These are phyloP conservation scores for Bubo blakistoni DNA, from an alignment of 2,113 vertebrate genomes.

Conservation along the genomic window DNA sequence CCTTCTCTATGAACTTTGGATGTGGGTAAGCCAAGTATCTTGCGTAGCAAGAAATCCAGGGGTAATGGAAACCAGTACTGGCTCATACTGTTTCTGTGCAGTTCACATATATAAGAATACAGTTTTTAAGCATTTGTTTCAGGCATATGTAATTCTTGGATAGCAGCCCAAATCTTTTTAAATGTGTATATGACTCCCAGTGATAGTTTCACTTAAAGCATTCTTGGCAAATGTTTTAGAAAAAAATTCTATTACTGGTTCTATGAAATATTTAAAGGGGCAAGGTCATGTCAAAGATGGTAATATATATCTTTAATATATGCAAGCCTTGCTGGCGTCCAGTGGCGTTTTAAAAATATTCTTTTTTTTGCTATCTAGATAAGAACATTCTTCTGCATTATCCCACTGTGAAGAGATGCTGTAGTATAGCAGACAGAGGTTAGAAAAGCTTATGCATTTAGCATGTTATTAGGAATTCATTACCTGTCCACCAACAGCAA, in stretches of 20 bases:
- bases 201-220: slow-evolving; percentile 25
- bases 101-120: not conserved
- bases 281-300: slow-evolving; percentile 19
- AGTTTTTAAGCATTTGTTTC: slow-evolving; percentile 17
- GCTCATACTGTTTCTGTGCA: not conserved
- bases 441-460: not conserved
- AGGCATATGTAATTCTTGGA: slow-evolving; percentile 35
- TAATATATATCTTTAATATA: slow-evolving; percentile 30
- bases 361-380: not conserved
- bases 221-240: slow-evolving; percentile 28
- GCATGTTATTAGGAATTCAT: not conserved
- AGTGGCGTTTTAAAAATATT: not conserved
- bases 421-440: not conserved
- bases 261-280: slow-evolving; percentile 33
- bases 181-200: not conserved
- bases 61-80: not conserved
- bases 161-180: not conserved
- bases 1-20: not conserved
- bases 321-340: not conserved
- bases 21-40: not conserved
- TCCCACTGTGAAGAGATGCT: not conserved
- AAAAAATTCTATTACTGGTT: slow-evolving; percentile 8
- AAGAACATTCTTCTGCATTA: slow-evolving; percentile 14
- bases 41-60: not conserved
- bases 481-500: not conserved